Conservation (phyloP, 1,140 invertebrate species). For the Drosophila mayri region DNA sequence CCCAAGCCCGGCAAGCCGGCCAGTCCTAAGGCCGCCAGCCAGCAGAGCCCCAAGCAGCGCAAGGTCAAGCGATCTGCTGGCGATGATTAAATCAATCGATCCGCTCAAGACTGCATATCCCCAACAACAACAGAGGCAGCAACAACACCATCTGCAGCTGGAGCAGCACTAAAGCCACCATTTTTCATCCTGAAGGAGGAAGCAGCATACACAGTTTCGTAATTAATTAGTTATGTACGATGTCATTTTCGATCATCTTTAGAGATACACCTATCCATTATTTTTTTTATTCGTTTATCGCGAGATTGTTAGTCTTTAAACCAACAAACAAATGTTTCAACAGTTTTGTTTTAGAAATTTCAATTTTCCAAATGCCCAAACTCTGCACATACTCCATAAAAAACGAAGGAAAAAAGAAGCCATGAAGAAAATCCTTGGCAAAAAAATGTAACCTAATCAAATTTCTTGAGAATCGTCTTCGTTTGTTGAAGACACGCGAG, state of each 20-base stretch:
- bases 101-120: constrained; percentile 58
- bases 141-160: constrained; percentile 16
- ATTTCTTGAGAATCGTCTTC: constrained; percentile 57
- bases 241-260: constrained; percentile 50
- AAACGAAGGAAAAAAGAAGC: neutral
- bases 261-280: constrained; percentile 40
- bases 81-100: constrained; percentile 85
- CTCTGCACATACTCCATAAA: constrained; percentile 47
- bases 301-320: constrained; percentile 71
- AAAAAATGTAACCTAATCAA: constrained; percentile 33
- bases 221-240: constrained; percentile 54
- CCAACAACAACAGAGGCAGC: constrained; percentile 22
- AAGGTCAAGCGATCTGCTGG: constrained; percentile 90
- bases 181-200: constrained; percentile 46
- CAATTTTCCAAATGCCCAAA: constrained; percentile 34
- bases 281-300: constrained; percentile 59
- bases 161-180: constrained; percentile 20
- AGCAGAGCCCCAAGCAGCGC: constrained; percentile 90
- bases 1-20: constrained; percentile 84
- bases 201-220: constrained; percentile 53
- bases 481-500: constrained; percentile 65
- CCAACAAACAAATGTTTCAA: constrained; percentile 23
- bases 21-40: constrained; percentile 85
- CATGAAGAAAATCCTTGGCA: neutral
- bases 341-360: constrained; percentile 43